Percentiles rank a stretch among this genome's conserved stretches.
Conservation (phyloP, 64 coral and sea anemone species). For the Catalaphyllia jardinei region DNA sequence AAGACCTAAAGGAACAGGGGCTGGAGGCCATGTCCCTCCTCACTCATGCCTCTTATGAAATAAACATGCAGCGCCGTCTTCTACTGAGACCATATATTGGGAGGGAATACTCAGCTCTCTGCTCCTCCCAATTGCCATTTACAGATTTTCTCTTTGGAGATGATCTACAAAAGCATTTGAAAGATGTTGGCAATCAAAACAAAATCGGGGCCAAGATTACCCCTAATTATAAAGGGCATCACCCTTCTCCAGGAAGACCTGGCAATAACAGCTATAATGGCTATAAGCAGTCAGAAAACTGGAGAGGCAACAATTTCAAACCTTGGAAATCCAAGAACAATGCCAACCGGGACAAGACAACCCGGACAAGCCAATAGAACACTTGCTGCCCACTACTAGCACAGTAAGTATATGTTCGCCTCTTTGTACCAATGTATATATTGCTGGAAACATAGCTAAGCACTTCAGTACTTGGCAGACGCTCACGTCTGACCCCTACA, state of each 20-base stretch:
- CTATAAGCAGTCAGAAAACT: constrained; percentile 24
- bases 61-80: constrained; percentile 31
- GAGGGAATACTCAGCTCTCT: constrained; percentile 14
- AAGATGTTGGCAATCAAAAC: constrained; percentile 44
- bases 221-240: constrained; percentile 1
- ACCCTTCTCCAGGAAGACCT: constrained; percentile 3
- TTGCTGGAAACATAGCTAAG: constrained; percentile 7
- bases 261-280: constrained; percentile 30
- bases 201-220: constrained; percentile 59
- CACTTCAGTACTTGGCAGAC: constrained; percentile 27
- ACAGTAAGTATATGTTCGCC: background rate
- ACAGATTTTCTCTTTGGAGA: constrained; percentile 73
- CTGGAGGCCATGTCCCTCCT: constrained; percentile 45
- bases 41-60: constrained; percentile 57
- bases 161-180: constrained; percentile 54
- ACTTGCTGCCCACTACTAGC: background rate
- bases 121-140: constrained; percentile 46
- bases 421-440: background rate
- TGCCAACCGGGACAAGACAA: constrained; percentile 17
- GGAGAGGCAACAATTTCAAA: background rate
- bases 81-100: constrained; percentile 59
- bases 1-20: background rate
- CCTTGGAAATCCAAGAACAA: constrained; percentile 9
- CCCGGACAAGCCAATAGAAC: constrained; percentile 1
- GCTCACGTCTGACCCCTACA: constrained; percentile 18